Evolutionary conservation across 2,888 invertebrate genomes (phyloP).

Genomic region (Drosophila buzzatii): DNA sequence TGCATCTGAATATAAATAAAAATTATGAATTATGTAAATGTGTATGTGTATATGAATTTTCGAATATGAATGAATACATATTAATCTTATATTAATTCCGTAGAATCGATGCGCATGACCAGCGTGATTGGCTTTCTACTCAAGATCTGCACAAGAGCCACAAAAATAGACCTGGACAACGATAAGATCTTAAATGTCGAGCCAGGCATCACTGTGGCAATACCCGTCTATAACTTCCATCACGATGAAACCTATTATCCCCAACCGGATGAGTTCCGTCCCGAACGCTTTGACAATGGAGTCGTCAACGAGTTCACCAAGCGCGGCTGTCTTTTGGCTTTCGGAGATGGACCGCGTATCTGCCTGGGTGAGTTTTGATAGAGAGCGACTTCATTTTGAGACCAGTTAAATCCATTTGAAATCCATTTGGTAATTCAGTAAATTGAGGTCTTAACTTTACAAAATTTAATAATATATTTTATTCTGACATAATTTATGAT

Average conservation of each 20-base stretch:
- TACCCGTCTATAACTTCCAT: slow-evolving; percentile 81
- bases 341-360: slow-evolving; percentile 83
- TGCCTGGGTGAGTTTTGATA: slow-evolving; percentile 73
- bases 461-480: not conserved
- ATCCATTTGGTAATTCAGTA: too few species aligned
- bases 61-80: not conserved
- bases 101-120: slow-evolving; percentile 79
- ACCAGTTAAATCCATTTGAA: not conserved
- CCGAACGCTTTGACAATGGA: slow-evolving; percentile 80
- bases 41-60: not conserved
- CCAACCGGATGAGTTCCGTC: slow-evolving; percentile 68
- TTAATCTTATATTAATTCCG: not conserved
- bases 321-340: slow-evolving; percentile 77
- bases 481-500: not conserved
- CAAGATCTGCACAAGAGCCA: slow-evolving; percentile 67
- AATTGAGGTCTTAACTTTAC: too few species aligned
- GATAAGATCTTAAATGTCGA: slow-evolving; percentile 63
- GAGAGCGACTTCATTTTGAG: not conserved
- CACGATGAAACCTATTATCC: slow-evolving; percentile 71
- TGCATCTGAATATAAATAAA: not conserved
- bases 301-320: slow-evolving; percentile 65
- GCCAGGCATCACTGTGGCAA: slow-evolving; percentile 70
- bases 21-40: too few species aligned
- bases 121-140: slow-evolving; percentile 64
- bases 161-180: slow-evolving; percentile 60